phyloP scores from a whole-genome alignment of 2,113 vertebrate genomes.

The Nothoprocta perdicaria region DNA sequence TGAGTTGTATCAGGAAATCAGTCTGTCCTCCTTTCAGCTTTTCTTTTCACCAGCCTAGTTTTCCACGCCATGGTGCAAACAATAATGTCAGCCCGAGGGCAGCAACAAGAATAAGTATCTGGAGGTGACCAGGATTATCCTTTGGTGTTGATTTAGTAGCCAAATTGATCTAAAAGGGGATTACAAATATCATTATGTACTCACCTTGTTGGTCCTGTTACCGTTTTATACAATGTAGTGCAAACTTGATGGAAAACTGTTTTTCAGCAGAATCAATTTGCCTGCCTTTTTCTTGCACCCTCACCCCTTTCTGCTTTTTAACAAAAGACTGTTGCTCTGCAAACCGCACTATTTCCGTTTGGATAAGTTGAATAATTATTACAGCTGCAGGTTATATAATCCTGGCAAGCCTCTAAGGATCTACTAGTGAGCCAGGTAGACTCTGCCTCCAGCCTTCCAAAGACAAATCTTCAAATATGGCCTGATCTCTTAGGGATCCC shows the following conservation, averaged over 20 bases:
- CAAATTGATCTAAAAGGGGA: neutral
- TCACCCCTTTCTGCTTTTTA: neutral
- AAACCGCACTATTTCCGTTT: neutral
- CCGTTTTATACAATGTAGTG: neutral
- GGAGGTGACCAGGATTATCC: neutral
- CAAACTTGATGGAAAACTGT: neutral
- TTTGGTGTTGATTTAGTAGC: neutral
- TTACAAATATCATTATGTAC: neutral
- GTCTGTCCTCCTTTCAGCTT: neutral
- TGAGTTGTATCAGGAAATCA: neutral
- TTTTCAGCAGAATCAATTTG: neutral
- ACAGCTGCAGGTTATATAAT: neutral
- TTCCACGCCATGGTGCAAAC: neutral
- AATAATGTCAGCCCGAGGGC: neutral
- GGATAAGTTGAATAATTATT: neutral
- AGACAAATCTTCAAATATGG: neutral
- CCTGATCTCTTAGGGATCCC: neutral
- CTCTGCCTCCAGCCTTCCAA: neutral
- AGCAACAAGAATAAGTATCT: neutral
- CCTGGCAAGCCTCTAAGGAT: neutral
- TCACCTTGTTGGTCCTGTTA: neutral
- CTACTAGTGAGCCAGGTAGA: neutral
- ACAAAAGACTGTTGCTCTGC: neutral
- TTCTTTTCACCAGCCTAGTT: conserved; percentile 12
- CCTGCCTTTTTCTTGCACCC: neutral